A percentile compares a stretch with the other conserved stretches of the same genome.
phyloP scores from a whole-genome alignment of 2,797 vertebrate species.

The Microtus californicus region DNA sequence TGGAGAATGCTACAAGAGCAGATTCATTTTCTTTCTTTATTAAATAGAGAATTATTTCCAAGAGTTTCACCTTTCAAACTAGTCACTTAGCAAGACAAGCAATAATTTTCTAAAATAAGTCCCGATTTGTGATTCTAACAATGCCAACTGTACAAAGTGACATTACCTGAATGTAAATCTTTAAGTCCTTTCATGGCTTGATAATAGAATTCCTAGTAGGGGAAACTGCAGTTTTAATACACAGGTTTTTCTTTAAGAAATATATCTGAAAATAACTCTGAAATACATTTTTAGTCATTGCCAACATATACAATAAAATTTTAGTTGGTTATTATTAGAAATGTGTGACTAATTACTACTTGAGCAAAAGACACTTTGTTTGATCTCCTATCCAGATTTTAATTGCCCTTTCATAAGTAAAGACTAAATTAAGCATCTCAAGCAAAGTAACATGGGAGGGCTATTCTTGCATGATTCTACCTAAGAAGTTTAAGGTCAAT shows the following conservation, averaged over 20 bases:
- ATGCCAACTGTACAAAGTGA: background rate
- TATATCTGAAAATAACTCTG: background rate
- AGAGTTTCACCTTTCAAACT: background rate
- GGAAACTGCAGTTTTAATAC: background rate
- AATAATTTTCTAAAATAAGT: background rate
- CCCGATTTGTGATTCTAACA: background rate
- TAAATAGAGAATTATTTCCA: background rate
- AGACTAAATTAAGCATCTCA: background rate
- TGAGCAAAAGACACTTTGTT: background rate
- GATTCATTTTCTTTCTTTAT: background rate
- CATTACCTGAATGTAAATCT: background rate
- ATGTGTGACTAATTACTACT: background rate
- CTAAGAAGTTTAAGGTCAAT: background rate
- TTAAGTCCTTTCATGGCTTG: background rate
- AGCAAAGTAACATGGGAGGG: background rate
- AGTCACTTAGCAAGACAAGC: background rate
- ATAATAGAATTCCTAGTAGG: background rate
- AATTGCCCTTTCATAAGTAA: background rate
- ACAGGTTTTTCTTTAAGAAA: background rate
- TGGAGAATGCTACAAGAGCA: background rate
- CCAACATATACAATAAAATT: background rate
- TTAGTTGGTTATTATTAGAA: background rate
- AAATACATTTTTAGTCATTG: background rate
- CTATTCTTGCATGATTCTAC: background rate
- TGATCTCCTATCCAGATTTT: background rate